Evolutionary conservation across 2,888 invertebrate species (phyloP).

Genomic region (Isoperla grammatica): DNA sequence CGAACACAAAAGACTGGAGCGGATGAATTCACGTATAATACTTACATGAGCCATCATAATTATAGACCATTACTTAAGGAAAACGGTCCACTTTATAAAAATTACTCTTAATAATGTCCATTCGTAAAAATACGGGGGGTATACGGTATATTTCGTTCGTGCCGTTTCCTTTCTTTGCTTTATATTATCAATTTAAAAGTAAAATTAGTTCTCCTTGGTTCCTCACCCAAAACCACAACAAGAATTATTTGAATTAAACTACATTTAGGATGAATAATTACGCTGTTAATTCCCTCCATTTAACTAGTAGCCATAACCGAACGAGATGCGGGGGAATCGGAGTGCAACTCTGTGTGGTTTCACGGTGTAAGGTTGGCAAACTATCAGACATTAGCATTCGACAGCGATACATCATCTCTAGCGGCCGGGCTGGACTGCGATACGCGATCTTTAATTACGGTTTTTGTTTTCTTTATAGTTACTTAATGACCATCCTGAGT

Average conservation of each 20-base stretch:
- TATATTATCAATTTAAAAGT: constrained; percentile 3
- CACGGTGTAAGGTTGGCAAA: no score
- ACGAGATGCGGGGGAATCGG: no score
- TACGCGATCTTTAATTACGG: no score
- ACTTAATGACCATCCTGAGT: no score
- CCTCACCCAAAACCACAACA: constrained; percentile 11
- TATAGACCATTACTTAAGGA: constrained; percentile 6
- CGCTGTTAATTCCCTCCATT: background rate
- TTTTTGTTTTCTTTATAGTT: no score
- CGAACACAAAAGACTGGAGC: constrained; percentile 8
- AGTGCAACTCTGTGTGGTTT: no score
- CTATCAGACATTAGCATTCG: no score
- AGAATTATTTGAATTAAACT: constrained; percentile 6
- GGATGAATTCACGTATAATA: constrained; percentile 1
- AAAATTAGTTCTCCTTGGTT: constrained; percentile 13
- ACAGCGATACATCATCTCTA: no score
- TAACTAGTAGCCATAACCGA: background rate
- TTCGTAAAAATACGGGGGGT: background rate
- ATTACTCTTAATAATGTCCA: constrained; percentile 2
- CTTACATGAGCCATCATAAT: constrained; percentile 2
- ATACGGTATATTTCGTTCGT: background rate
- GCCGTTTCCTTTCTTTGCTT: background rate
- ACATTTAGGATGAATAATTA: constrained; percentile 7
- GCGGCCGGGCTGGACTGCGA: no score
- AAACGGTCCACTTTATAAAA: constrained; percentile 15